Percentiles rank a stretch among this genome's conserved stretches.
These are phyloP conservation scores for Catocala nupta DNA, from an alignment of 2,888 invertebrate genomes.

Conservation along the genomic window DNA sequence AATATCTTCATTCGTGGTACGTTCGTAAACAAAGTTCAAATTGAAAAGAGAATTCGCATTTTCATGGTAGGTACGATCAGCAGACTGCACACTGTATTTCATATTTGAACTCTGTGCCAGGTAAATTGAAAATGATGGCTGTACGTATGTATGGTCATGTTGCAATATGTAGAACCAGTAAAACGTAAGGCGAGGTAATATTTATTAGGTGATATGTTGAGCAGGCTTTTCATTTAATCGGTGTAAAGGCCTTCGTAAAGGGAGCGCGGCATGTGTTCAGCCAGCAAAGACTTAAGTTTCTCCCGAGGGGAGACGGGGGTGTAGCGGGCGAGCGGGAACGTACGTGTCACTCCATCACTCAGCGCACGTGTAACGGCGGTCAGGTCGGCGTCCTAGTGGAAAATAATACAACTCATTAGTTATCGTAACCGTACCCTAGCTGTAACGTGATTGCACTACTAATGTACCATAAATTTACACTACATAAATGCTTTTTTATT, in stretches of 20 bases:
- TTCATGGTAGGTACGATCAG: conserved; percentile 33
- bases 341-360: conserved; percentile 92
- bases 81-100: conserved; percentile 26
- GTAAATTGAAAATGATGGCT: conserved; percentile 34
- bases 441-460: conserved; percentile 6
- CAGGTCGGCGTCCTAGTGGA: conserved; percentile 90
- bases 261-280: conserved; percentile 93
- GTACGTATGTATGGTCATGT: conserved; percentile 13
- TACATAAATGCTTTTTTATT: background rate
- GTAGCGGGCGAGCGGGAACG: conserved; percentile 94
- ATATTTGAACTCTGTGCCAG: conserved; percentile 42
- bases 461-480: conserved; percentile 1
- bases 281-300: conserved; percentile 92
- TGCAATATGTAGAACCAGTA: conserved; percentile 25
- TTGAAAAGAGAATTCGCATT: conserved; percentile 40
- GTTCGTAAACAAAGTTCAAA: conserved; percentile 33
- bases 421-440: conserved; percentile 13
- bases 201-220: conserved; percentile 41
- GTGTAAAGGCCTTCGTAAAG: conserved; percentile 93
- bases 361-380: conserved; percentile 92
- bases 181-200: conserved; percentile 37
- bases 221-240: conserved; percentile 66
- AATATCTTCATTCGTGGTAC: conserved; percentile 18
- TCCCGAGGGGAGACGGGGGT: conserved; percentile 93
- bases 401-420: conserved; percentile 45